Percentiles rank a stretch among this genome's conserved stretches.
These are phyloP conservation scores for Enteromius trimaculatus DNA, from an alignment of 2,797 vertebrate genomes.

Conservation along the genomic window DNA sequence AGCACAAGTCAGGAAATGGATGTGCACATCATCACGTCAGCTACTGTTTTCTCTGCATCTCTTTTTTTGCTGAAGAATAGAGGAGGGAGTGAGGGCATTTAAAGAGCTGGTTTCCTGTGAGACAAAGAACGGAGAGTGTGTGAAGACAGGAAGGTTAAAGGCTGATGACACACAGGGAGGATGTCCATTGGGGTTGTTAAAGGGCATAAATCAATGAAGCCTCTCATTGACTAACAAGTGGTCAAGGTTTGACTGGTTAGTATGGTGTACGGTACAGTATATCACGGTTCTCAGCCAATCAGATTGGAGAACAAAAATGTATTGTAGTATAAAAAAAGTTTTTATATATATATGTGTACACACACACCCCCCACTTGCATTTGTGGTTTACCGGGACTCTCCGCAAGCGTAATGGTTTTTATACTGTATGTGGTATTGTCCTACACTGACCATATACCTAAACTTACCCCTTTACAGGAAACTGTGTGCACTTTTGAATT, in stretches of 20 bases:
- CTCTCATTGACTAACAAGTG: not conserved
- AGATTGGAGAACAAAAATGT: too few species aligned
- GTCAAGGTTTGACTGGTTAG: not conserved
- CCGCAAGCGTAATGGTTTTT: too few species aligned
- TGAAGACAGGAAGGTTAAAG: slow-evolving; percentile 21
- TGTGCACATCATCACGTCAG: slow-evolving; percentile 1
- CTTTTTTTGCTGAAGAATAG: slow-evolving; percentile 9
- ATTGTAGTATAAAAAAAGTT: too few species aligned
- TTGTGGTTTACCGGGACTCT: too few species aligned
- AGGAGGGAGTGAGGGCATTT: slow-evolving; percentile 13
- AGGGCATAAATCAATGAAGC: slow-evolving; percentile 13
- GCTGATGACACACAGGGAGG: not conserved
- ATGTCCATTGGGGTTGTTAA: slow-evolving; percentile 19
- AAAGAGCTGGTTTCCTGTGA: slow-evolving; percentile 28
- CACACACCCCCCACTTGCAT: too few species aligned
- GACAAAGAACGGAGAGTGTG: not conserved
- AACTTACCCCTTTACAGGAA: too few species aligned
- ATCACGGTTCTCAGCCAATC: too few species aligned
- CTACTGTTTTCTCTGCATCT: slow-evolving; percentile 21
- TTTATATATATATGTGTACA: too few species aligned
- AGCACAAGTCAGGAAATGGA: slow-evolving; percentile 14
- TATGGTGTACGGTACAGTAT: not conserved
- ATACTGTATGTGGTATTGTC: too few species aligned
- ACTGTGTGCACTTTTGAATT: too few species aligned
- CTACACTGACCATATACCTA: too few species aligned